Percentiles rank a stretch among this genome's conserved stretches.
Conservation (phyloP, 1,140 invertebrate genomes). For the Asbolus verrucosus region DNA sequence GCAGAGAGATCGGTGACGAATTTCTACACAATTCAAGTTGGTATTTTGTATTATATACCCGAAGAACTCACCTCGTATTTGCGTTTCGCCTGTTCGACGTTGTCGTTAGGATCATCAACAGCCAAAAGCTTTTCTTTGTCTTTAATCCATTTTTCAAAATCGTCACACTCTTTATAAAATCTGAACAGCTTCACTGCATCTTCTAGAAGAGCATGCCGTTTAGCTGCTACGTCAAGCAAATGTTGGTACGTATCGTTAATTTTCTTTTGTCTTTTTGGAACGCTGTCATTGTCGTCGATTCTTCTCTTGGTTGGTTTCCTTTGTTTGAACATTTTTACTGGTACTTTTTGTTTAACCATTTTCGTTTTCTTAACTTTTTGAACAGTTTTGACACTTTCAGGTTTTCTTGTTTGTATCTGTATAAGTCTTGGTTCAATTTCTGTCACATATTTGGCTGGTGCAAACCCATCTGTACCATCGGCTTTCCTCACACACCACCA, state of each 20-base stretch:
- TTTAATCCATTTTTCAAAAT: constrained; percentile 97
- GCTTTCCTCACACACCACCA: constrained; percentile 98
- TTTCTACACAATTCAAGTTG: no score
- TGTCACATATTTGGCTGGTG: constrained; percentile 96
- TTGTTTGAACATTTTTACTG: constrained; percentile 71
- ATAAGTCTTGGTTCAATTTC: constrained; percentile 91
- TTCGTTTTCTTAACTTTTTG: constrained; percentile 92
- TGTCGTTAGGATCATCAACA: constrained; percentile 86
- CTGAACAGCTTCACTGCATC: constrained; percentile 94
- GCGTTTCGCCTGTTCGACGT: constrained; percentile 93
- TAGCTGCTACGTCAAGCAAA: constrained; percentile 82
- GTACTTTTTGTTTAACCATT: constrained; percentile 87
- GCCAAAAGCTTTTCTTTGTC: constrained; percentile 93
- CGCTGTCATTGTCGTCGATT: constrained; percentile 77
- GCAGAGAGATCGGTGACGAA: constrained; percentile 96
- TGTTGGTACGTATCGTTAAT: constrained; percentile 86
- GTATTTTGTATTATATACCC: no score
- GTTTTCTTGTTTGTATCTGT: constrained; percentile 84
- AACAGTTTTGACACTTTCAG: constrained; percentile 83
- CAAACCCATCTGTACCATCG: constrained; percentile 94
- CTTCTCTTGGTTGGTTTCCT: constrained; percentile 70
- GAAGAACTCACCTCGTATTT: constrained; percentile 87
- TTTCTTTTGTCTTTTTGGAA: constrained; percentile 83
- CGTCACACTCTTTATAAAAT: constrained; percentile 97
- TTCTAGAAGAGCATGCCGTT: constrained; percentile 85